These are phyloP conservation scores for Ephydatia muelleri DNA, from an alignment of 37 sponge, comb jelly and placozoan species.

Conservation along the genomic window DNA sequence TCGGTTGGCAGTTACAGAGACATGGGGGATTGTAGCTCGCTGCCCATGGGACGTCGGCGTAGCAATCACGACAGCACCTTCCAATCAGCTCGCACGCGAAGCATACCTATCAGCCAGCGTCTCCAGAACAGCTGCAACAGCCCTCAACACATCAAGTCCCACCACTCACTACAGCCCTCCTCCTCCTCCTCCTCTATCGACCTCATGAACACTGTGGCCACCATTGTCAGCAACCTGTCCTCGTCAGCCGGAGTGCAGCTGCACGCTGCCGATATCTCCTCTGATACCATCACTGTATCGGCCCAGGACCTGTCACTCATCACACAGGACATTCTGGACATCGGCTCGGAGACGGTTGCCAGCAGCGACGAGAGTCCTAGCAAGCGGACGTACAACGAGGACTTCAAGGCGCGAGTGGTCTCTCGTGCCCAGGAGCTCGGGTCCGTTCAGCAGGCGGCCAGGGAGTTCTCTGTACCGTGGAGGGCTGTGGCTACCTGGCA, in stretches of 20 bases:
- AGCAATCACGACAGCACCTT: not conserved
- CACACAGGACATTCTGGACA: slow-evolving; percentile 29
- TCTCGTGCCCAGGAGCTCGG: slow-evolving; percentile 16
- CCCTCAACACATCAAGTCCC: not conserved
- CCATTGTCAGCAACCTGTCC: not conserved
- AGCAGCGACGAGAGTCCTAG: not conserved
- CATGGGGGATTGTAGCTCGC: not conserved
- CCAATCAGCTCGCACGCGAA: not conserved
- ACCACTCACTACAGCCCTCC: not conserved
- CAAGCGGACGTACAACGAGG: slow-evolving; percentile 8
- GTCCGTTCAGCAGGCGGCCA: slow-evolving; percentile 24
- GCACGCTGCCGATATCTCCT: not conserved
- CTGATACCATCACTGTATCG: not conserved
- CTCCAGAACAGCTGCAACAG: not conserved
- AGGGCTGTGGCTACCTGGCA: slow-evolving; percentile 19
- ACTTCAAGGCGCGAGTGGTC: slow-evolving; percentile 25
- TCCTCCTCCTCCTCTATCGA: not conserved
- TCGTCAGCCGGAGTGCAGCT: not conserved
- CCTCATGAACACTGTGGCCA: not conserved
- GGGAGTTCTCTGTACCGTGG: slow-evolving; percentile 26
- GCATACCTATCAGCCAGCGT: not conserved
- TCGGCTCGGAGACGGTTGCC: slow-evolving; percentile 31
- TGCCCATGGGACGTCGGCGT: not conserved
- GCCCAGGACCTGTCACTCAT: slow-evolving; percentile 12
- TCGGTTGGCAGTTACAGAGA: not conserved